Conservation (phyloP, 1,140 invertebrate species). For the Dolichoris vasculosae region DNA sequence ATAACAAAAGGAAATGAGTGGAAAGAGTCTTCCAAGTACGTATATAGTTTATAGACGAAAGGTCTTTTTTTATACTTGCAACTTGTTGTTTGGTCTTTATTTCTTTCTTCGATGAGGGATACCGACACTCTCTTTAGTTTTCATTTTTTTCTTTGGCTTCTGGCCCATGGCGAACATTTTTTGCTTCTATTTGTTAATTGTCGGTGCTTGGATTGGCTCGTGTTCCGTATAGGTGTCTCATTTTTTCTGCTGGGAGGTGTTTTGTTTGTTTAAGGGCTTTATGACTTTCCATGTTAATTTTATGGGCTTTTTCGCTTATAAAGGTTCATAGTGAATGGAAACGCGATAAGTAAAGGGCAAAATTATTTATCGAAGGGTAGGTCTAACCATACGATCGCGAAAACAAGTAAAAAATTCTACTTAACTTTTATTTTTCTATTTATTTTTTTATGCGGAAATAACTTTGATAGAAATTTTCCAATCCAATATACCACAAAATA, state of each 20-base stretch:
- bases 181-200: constrained; percentile 49
- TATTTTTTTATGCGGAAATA: neutral
- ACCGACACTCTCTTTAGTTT: constrained; percentile 22
- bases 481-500: neutral
- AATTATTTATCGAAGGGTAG: neutral
- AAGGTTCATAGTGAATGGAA: neutral
- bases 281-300: constrained; percentile 42
- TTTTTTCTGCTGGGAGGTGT: neutral
- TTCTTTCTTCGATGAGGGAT: neutral
- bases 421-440: neutral
- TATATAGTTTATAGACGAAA: constrained; percentile 39
- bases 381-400: too few species aligned
- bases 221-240: neutral
- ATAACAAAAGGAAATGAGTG: constrained; percentile 5
- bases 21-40: constrained; percentile 48
- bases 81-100: constrained; percentile 47
- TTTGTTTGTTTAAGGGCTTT: constrained; percentile 29
- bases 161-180: constrained; percentile 49
- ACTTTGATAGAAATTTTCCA: neutral
- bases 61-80: constrained; percentile 53
- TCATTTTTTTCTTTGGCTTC: constrained; percentile 32
- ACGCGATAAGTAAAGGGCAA: constrained; percentile 16
- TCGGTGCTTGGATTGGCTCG: constrained; percentile 16
- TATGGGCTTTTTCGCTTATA: constrained; percentile 21
- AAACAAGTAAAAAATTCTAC: neutral